Conservation (phyloP, 1,140 invertebrate species). For the Theocolax elegans region DNA sequence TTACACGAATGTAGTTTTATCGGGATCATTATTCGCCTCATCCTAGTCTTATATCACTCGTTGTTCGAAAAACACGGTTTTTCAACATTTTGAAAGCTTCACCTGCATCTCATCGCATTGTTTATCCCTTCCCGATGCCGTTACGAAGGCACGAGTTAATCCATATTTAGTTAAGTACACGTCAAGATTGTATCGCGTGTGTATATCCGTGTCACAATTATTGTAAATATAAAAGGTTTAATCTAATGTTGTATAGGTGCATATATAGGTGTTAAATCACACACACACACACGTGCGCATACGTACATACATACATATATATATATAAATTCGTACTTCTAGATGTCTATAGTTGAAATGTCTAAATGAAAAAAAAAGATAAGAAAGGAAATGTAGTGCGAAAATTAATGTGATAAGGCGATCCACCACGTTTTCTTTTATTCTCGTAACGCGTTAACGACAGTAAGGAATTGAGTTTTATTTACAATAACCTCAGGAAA, state of each 20-base stretch:
- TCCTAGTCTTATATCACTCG: constrained; percentile 9
- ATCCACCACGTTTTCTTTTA: too few species aligned
- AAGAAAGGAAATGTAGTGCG: neutral
- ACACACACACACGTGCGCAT: too few species aligned
- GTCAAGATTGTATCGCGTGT: constrained; percentile 28
- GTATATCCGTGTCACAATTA: constrained; percentile 48
- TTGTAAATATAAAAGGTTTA: constrained; percentile 48
- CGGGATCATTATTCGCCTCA: neutral
- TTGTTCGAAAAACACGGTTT: constrained; percentile 3
- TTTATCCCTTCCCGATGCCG: neutral
- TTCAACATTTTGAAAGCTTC: too few species aligned
- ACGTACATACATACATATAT: constrained; percentile 40
- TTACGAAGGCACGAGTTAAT: constrained; percentile 10
- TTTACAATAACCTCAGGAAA: neutral
- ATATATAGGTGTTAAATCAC: constrained; percentile 36
- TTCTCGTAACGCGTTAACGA: constrained; percentile 13
- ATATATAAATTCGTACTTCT: constrained; percentile 40
- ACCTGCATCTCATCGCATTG: neutral
- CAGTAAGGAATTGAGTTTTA: constrained; percentile 5
- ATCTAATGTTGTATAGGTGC: constrained; percentile 42
- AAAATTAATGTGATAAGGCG: too few species aligned
- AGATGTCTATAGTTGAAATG: constrained; percentile 37
- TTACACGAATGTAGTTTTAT: constrained; percentile 14
- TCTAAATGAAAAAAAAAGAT: constrained; percentile 2
- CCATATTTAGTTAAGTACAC: constrained; percentile 42